Base-by-base conservation (phyloP, 1,140 invertebrate species). In the Helicorthomorpha holstii region DNA sequence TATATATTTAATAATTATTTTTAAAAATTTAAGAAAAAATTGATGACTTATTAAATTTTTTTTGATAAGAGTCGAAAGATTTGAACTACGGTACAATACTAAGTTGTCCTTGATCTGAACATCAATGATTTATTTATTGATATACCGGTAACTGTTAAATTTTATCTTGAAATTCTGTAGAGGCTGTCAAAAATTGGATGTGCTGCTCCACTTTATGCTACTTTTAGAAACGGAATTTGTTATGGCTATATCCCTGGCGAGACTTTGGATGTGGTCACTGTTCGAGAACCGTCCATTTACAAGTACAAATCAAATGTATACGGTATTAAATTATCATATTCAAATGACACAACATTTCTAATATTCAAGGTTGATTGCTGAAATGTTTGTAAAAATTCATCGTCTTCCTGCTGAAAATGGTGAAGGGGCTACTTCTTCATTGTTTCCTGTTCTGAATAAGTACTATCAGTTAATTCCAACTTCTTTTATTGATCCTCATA, bases 141-240 rank as follows among this genome's bases (percentile, higher is more conserved):
- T n/a, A n/a, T n/a, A n/a, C n/a, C n/a, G n/a, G n/a, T n/a, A n/a
- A n/a, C n/a, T n/a, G n/a, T n/a, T n/a, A n/a, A n/a, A n/a, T 38
- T 53, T 43, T 45, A 55, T 41, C 23, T 51, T 47, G 1, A 16
- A 56, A 71, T 55, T 44, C 58, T 73, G 56, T 65, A 85, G 82
- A 66, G 81, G 58, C 69, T 93, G 56, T 77, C 83, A 61, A 73
- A 75, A 59, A 74, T 77, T 56, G 84, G 82, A 14, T 75, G 86
- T 56, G 86, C 87, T 56, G 84, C 91, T 50, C 75, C 79, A 49
- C 69, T 98, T 34, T 92, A 90, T 72, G 89, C 86, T 42, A 80
- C 82, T 25, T 98, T 98, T 70, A 76, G 80, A 54, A 98, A 98
- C 74, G 95, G 94, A 23, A 72, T 98, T 54, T 83, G 80, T 21